A percentile compares a stretch with the other conserved stretches of the same genome.
Evolutionary conservation across 2,797 vertebrate species (phyloP).

Genomic region (Halcyon badia): DNA sequence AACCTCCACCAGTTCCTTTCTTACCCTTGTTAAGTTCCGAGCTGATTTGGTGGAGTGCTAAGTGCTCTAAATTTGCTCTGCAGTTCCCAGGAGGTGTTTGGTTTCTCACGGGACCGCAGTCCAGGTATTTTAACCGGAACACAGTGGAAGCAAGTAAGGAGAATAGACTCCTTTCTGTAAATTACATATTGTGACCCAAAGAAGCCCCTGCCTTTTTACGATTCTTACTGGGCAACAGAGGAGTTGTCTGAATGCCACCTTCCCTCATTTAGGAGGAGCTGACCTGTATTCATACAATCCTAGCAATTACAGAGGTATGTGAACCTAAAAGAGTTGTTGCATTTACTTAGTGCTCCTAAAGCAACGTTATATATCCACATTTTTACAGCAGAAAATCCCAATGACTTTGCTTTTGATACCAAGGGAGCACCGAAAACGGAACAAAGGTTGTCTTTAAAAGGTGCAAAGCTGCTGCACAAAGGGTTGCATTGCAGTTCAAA

Average conservation of each 20-base stretch:
- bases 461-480: neutral
- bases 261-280: neutral
- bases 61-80: constrained; percentile 61
- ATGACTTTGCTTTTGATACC: neutral
- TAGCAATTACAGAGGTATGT: neutral
- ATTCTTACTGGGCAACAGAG: neutral
- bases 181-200: neutral
- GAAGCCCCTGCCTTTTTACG: neutral
- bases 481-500: constrained; percentile 2
- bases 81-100: constrained; percentile 41
- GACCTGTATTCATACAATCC: neutral
- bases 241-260: neutral
- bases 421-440: neutral
- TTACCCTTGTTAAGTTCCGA: constrained; percentile 36
- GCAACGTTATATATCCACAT: neutral
- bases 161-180: neutral
- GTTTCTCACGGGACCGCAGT: constrained; percentile 11
- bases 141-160: neutral
- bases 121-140: constrained; percentile 34
- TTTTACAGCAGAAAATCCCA: constrained; percentile 10
- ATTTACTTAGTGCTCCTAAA: constrained; percentile 18
- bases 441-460: constrained; percentile 4
- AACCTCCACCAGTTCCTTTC: constrained; percentile 7
- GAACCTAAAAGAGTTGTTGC: neutral
- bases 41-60: neutral